Evolutionary conservation across 2,113 vertebrate species (phyloP), one percentile per base, ranked within the genome.

Genomic region (Sinocyclocheilus rhinocerous): DNA sequence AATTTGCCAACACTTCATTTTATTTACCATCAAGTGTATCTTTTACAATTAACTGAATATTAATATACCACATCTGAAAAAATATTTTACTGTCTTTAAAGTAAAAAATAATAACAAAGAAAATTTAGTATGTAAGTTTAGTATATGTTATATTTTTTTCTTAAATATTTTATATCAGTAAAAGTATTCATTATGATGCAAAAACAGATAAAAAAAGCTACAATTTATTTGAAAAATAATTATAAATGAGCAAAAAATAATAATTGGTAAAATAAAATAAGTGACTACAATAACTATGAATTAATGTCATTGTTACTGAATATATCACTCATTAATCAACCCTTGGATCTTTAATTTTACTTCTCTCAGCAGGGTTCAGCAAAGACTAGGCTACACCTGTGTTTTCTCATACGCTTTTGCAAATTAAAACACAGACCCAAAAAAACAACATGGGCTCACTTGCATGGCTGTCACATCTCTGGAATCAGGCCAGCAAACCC

Each of bases 381-480:
- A 81, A 63, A 48, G 12, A 69, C 50, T 75, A 36, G 42, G 33
- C 36, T 26, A 61, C 50, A 84, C 72, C 50, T 59, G 72, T 39
- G 55, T 45, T 76, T 76, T 61, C 75, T 65, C 52, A 87, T 78
- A 81, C 81, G 52, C 39, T 42, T 36, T 84, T 4, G n/a, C 29
- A 73, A 22, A 39, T 59, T 57, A 12, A 84, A 69, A 83, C 81
- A 84, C 42, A 79, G 33, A 70, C 39, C 22, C 72, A 89, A 33
- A 89, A 83, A 52, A 69, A 61, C 52, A 85, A 85, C 26, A 80
- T 55, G 4, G 33, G 20, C 42, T 87, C 45, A n/a, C 45, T 48
- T 76, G 84, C 77, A 70, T 90, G 80, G 42, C 88, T 86, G 77
- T 88, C 80, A 92, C 92, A 93, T 93, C 92, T 91, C 90, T 90